phyloP scores from a whole-genome alignment of 2,113 vertebrate genomes.

The Lamprologus tigripictilis region DNA sequence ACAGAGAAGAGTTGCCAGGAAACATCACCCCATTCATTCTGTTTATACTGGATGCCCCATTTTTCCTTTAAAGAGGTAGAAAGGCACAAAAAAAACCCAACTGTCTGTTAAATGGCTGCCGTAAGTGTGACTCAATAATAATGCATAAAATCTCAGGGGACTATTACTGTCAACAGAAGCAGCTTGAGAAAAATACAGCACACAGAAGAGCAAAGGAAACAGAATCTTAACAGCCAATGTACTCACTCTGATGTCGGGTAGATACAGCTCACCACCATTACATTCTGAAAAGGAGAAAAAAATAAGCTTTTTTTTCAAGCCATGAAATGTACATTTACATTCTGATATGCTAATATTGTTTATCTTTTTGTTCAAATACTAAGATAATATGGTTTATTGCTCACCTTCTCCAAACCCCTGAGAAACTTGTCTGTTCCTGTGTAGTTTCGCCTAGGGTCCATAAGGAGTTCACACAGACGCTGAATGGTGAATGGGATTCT shows the following conservation, averaged over 20 bases:
- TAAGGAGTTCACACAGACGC: conserved; percentile 92
- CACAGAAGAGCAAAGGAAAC: background rate
- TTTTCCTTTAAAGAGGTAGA: conserved; percentile 77
- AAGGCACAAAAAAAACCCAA: conserved; percentile 12
- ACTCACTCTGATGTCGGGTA: conserved; percentile 94
- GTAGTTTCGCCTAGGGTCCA: conserved; percentile 93
- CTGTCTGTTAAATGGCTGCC: background rate
- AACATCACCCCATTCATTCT: conserved; percentile 97
- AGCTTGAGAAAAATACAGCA: background rate
- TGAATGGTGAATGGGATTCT: conserved; percentile 97
- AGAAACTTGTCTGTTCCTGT: conserved; percentile 96
- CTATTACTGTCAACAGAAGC: background rate
- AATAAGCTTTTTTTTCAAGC: background rate
- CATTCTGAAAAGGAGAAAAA: conserved; percentile 76
- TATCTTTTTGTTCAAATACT: background rate
- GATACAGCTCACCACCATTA: conserved; percentile 97
- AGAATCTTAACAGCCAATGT: background rate
- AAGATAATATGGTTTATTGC: background rate
- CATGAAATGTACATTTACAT: background rate
- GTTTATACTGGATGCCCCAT: conserved; percentile 83
- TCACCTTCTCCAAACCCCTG: conserved; percentile 94
- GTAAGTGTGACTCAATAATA: background rate
- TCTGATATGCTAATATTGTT: background rate
- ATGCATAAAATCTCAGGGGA: background rate
- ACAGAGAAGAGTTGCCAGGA: conserved; percentile 83